These are phyloP conservation scores for Scaptomyza cyrtandrae DNA, from an alignment of 2,888 invertebrate genomes.

Conservation along the genomic window DNA sequence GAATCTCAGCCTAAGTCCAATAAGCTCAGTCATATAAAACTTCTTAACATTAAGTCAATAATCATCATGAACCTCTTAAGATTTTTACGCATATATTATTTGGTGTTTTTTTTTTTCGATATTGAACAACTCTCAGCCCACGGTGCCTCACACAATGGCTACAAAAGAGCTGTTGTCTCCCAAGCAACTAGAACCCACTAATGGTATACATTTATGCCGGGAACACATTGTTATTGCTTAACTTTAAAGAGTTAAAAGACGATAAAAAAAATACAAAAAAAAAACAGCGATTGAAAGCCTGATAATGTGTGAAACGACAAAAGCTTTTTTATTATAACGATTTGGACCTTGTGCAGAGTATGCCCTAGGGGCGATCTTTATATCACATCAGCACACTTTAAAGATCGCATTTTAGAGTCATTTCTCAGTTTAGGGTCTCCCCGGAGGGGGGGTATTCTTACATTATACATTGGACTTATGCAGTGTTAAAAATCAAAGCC, in stretches of 20 bases:
- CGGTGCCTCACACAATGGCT: constrained; percentile 38
- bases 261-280: constrained; percentile 15
- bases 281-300: constrained; percentile 26
- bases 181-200: constrained; percentile 42
- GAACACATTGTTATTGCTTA: constrained; percentile 62
- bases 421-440: constrained; percentile 12
- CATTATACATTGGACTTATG: constrained; percentile 18
- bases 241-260: constrained; percentile 60
- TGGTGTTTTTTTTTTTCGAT: no score
- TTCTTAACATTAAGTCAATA: background rate
- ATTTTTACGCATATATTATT: no score
- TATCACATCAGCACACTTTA: constrained; percentile 26
- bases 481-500: constrained; percentile 44
- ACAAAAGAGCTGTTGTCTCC: constrained; percentile 35
- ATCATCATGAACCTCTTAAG: no score
- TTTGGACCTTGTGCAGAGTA: constrained; percentile 13
- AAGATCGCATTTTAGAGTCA: constrained; percentile 42
- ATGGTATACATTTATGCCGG: constrained; percentile 57
- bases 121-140: constrained; percentile 3
- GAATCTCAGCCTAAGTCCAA: background rate
- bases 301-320: constrained; percentile 30
- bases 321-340: constrained; percentile 8
- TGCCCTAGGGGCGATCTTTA: constrained; percentile 1
- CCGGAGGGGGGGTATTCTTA: constrained; percentile 19
- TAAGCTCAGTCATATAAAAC: background rate